Conservation (phyloP, 2,888 invertebrate species). For the Acleris literana region DNA sequence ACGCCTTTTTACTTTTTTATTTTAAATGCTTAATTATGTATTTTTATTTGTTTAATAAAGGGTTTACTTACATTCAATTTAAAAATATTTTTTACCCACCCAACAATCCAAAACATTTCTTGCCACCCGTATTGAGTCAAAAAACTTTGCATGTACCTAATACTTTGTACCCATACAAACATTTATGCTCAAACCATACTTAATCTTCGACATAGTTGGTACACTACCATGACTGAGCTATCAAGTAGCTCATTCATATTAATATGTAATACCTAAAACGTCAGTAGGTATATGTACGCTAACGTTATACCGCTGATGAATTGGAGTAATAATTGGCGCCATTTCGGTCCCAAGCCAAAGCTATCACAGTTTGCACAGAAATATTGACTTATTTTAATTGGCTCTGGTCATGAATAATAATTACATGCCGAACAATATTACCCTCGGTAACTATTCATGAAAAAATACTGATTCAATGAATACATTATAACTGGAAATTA, state of each 20-base stretch:
- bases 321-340: slow-evolving; percentile 22
- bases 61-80: too few species aligned
- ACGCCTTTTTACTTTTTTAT: too few species aligned
- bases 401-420: slow-evolving; percentile 35
- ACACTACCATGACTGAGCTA: too few species aligned
- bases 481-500: not conserved
- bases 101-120: too few species aligned
- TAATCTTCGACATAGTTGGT: too few species aligned
- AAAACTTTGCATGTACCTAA: too few species aligned
- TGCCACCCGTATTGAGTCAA: too few species aligned
- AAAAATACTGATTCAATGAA: slow-evolving; percentile 21
- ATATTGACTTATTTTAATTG: slow-evolving; percentile 38
- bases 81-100: too few species aligned
- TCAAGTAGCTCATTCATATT: not conserved
- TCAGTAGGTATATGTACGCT: not conserved
- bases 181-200: too few species aligned
- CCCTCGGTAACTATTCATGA: slow-evolving; percentile 32
- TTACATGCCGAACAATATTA: slow-evolving; percentile 33
- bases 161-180: too few species aligned
- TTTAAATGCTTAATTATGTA: too few species aligned
- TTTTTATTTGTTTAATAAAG: too few species aligned
- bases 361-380: slow-evolving; percentile 36
- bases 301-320: not conserved
- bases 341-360: slow-evolving; percentile 29
- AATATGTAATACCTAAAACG: not conserved